A percentile compares a stretch with the other conserved stretches of the same genome.
phyloP scores from a whole-genome alignment of 2,888 invertebrate genomes.

The Stomorhina lunata region DNA sequence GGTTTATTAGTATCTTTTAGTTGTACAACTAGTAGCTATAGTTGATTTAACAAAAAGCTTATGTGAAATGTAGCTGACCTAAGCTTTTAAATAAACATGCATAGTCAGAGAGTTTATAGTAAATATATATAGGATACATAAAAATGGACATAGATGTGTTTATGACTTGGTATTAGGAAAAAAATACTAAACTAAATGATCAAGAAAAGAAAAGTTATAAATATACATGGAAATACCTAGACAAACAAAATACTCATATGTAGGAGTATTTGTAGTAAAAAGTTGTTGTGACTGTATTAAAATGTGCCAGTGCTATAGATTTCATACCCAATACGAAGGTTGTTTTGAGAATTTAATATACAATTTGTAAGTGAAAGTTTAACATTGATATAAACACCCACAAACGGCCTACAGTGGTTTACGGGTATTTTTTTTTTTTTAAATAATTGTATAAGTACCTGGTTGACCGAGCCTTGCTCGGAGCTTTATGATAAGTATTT shows the following conservation, averaged over 20 bases:
- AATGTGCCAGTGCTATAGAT: not conserved
- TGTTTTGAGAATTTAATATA: too few relatives aligned
- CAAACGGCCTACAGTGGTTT: too few relatives aligned
- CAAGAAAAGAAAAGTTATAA: conserved; percentile 24
- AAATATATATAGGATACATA: not conserved
- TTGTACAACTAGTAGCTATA: conserved; percentile 24
- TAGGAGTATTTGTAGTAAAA: not conserved
- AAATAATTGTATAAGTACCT: too few relatives aligned
- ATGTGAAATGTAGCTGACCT: conserved; percentile 77
- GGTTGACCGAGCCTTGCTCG: too few relatives aligned
- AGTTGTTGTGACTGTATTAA: not conserved
- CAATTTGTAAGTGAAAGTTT: too few relatives aligned
- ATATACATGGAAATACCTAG: not conserved
- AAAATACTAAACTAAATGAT: conserved; percentile 47
- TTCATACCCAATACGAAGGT: too few relatives aligned
- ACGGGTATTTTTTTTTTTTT: too few relatives aligned
- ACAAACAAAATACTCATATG: not conserved
- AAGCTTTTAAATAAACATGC: conserved; percentile 74
- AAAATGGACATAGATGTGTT: not conserved
- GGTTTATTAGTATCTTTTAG: not conserved
- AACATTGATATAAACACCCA: too few relatives aligned
- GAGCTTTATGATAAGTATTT: too few relatives aligned
- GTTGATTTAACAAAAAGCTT: conserved; percentile 67
- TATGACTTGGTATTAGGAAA: not conserved
- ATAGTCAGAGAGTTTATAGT: conserved; percentile 37